Evolutionary conservation across 2,888 invertebrate genomes (phyloP).

Genomic region (Drosophila subquinaria): DNA sequence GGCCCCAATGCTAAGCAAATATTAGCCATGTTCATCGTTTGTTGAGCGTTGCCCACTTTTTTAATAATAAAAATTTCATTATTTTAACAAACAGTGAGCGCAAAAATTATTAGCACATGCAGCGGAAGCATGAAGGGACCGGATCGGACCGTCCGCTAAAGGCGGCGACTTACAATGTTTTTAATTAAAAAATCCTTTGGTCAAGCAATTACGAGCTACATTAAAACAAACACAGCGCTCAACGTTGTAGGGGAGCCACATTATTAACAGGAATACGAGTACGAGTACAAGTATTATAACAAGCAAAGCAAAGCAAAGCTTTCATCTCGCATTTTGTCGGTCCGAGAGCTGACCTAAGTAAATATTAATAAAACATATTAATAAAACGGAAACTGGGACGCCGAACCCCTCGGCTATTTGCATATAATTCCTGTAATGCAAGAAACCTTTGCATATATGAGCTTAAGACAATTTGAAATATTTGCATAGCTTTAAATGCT

Average conservation of each 20-base stretch:
- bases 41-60: conserved; percentile 53
- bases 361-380: conserved; percentile 83
- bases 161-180: conserved; percentile 66
- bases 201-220: conserved; percentile 79
- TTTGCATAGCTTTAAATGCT: conserved; percentile 60
- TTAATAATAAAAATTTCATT: conserved; percentile 79
- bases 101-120: conserved; percentile 57
- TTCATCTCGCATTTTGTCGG: conserved; percentile 63
- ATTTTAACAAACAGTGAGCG: conserved; percentile 65
- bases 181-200: conserved; percentile 82
- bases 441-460: conserved; percentile 47
- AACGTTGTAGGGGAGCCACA: conserved; percentile 33
- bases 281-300: conserved; percentile 35
- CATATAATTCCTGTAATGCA: conserved; percentile 79
- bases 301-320: conserved; percentile 64
- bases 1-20: conserved; percentile 65
- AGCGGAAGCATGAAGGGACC: conserved; percentile 14
- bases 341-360: conserved; percentile 76
- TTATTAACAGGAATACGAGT: conserved; percentile 69
- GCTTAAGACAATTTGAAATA: conserved; percentile 62
- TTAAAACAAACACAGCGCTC: conserved; percentile 70
- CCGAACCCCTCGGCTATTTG: conserved; percentile 68
- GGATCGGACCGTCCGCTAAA: background rate
- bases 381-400: conserved; percentile 70
- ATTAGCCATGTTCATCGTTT: conserved; percentile 54